Evolutionary conservation across 2,113 vertebrate genomes (phyloP), one percentile per base, ranked within the genome.

Genomic region (Leiothrix lutea): DNA sequence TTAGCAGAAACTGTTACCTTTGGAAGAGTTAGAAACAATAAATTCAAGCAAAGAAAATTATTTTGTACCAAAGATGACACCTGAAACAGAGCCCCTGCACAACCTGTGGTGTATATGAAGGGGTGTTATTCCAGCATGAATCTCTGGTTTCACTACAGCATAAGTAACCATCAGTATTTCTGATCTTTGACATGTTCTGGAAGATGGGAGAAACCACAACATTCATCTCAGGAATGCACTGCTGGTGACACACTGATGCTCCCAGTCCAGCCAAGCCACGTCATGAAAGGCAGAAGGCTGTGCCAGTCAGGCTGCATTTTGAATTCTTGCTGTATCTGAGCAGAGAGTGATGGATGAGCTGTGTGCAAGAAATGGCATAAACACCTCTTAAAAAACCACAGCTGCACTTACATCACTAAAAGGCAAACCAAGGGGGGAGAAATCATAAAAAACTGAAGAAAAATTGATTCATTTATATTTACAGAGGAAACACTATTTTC

Each of bases 311-410:
- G 67, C 77, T 90, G 35, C 70, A 47, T 92, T 96, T 86, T 95
- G 95, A 96, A 97, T 95, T 96, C 88, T 89, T 95, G 69, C 90
- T 94, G 79, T 96, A 95, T 96, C 80, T 94, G 64, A 93, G 86
- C 70, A 65, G 61, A 88, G 86, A 56, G 78, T 97, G 94, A 97
- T 96, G 92, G 89, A 97, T 97, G 93, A 96, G 51, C 86, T 97
- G 94, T 95, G 75, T 77, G 77, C 72, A 95, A 94, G 83, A 94
- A 97, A 65, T 92, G 84, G 44, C 31, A 8, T 92, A 95, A 97
- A 97, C 97, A 96, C 87, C 93, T 97, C 95, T 88, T 97, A 93
- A 97, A 97, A 94, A 95, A 66, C 42, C 86, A 88, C 97, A 98
- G 93, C 96, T 97, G 97, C 67, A 58, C 79, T 97, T 96, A 90